Evolutionary conservation across 2,888 invertebrate genomes (phyloP).

Genomic region (Ethmia dodecea): DNA sequence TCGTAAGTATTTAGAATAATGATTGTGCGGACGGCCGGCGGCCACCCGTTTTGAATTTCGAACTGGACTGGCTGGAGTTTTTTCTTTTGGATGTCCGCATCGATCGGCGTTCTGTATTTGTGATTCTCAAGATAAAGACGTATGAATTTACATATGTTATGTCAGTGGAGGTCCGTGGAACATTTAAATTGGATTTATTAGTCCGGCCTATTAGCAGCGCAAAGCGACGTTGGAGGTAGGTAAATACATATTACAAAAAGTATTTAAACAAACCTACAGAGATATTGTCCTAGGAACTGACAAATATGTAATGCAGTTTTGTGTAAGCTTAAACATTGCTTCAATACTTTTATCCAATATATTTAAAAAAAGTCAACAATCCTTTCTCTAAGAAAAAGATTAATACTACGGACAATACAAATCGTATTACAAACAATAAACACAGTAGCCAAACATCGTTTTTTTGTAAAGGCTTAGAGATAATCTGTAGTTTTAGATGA

Average conservation of each 20-base stretch:
- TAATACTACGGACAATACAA: conserved; percentile 50
- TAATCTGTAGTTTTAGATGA: conserved; percentile 49
- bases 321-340: conserved; percentile 11
- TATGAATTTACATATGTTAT: conserved; percentile 76
- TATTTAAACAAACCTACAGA: conserved; percentile 21
- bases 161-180: conserved; percentile 64
- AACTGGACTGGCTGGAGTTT: conserved; percentile 55
- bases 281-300: no score
- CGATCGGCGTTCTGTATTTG: conserved; percentile 62
- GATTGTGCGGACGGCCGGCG: conserved; percentile 57
- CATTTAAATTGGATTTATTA: conserved; percentile 77
- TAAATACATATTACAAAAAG: conserved; percentile 16
- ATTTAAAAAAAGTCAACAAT: conserved; percentile 32
- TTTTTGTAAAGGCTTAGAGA: conserved; percentile 34
- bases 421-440: conserved; percentile 58
- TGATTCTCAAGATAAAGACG: conserved; percentile 74
- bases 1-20: conserved; percentile 73
- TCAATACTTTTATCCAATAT: not conserved
- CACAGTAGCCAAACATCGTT: conserved; percentile 53
- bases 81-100: conserved; percentile 48
- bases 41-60: conserved; percentile 68
- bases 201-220: conserved; percentile 54
- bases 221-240: conserved; percentile 54
- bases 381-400: conserved; percentile 53
- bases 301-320: conserved; percentile 12